Evolutionary conservation across 2,113 vertebrate genomes (phyloP).

Genomic region (Oreochromis aureus): DNA sequence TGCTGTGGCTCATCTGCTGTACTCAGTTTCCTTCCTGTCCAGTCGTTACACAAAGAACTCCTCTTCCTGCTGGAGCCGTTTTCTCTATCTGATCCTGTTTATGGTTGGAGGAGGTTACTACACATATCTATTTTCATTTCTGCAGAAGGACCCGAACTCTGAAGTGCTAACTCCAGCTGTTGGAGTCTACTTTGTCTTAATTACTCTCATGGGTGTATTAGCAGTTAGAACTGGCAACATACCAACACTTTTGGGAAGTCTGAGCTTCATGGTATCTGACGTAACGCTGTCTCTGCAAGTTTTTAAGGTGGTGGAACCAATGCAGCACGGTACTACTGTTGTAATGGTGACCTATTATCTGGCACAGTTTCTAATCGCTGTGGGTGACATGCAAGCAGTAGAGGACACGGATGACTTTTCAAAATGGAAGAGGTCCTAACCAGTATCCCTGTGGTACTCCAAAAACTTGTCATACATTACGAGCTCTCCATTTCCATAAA

Average conservation of each 20-base stretch:
- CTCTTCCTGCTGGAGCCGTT: conserved; percentile 28
- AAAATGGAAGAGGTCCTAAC: conserved; percentile 71
- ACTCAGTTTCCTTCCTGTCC: conserved; percentile 71
- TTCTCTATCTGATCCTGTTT: conserved; percentile 29
- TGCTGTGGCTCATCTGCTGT: conserved; percentile 72
- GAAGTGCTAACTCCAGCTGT: conserved; percentile 52
- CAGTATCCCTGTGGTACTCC: background rate
- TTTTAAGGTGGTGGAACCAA: conserved; percentile 60
- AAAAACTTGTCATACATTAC: background rate
- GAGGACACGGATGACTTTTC: conserved; percentile 36
- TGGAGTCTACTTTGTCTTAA: conserved; percentile 54
- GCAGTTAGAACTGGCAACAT: conserved; percentile 37
- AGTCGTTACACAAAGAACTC: conserved; percentile 23
- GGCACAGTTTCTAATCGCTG: conserved; percentile 75
- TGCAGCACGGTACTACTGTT: conserved; percentile 15
- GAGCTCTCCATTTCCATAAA: background rate
- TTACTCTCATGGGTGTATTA: conserved; percentile 66
- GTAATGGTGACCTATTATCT: conserved; percentile 81
- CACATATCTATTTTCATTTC: conserved; percentile 53
- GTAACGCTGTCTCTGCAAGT: conserved; percentile 61
- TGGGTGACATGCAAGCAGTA: conserved; percentile 62
- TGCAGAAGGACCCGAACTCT: conserved; percentile 44
- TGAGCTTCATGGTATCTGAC: conserved; percentile 77
- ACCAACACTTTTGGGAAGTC: conserved; percentile 52
- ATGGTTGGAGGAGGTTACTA: background rate